These are phyloP conservation scores for Caenorhabditis macrosperma DNA, from an alignment of 2,888 invertebrate species.

Conservation along the genomic window DNA sequence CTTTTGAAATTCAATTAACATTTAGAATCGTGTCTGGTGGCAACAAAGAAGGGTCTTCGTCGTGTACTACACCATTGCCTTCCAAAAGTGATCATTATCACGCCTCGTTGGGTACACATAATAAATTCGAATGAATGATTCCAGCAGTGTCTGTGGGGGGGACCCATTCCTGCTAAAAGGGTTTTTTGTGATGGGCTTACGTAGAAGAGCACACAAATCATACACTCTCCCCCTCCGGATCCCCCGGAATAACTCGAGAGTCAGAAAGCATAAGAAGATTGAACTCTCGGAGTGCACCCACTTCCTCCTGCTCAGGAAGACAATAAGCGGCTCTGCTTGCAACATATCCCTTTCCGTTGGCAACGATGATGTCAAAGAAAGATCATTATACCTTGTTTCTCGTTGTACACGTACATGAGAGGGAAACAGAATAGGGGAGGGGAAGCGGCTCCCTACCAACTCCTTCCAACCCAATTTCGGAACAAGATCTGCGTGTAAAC, in stretches of 20 bases:
- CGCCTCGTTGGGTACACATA: slow-evolving; percentile 51
- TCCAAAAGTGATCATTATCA: slow-evolving; percentile 44
- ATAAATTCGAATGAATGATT: slow-evolving; percentile 58
- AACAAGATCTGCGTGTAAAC: slow-evolving; percentile 38
- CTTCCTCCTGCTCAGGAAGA: slow-evolving; percentile 3
- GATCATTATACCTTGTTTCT: slow-evolving; percentile 36
- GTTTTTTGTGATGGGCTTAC: slow-evolving; percentile 24
- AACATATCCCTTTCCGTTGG: slow-evolving; percentile 30
- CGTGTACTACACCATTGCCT: slow-evolving; percentile 3
- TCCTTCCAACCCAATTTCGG: slow-evolving; percentile 44
- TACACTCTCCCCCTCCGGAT: not conserved
- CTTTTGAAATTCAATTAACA: slow-evolving; percentile 39
- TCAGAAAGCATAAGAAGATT: not conserved
- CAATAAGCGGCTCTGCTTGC: slow-evolving; percentile 21
- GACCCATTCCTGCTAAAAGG: slow-evolving; percentile 36
- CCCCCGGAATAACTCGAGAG: not conserved
- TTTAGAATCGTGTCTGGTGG: slow-evolving; percentile 13
- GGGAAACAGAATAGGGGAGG: not conserved
- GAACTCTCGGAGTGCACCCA: not conserved
- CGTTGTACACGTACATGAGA: slow-evolving; percentile 13
- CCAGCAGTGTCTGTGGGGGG: slow-evolving; percentile 22
- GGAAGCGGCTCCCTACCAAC: slow-evolving; percentile 8
- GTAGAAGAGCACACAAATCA: slow-evolving; percentile 42
- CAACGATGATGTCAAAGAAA: slow-evolving; percentile 27
- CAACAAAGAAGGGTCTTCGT: not conserved